A percentile compares a stretch with the other conserved stretches of the same genome.
phyloP scores from a whole-genome alignment of 2,797 vertebrate genomes.

The Anguilla pacifica region DNA sequence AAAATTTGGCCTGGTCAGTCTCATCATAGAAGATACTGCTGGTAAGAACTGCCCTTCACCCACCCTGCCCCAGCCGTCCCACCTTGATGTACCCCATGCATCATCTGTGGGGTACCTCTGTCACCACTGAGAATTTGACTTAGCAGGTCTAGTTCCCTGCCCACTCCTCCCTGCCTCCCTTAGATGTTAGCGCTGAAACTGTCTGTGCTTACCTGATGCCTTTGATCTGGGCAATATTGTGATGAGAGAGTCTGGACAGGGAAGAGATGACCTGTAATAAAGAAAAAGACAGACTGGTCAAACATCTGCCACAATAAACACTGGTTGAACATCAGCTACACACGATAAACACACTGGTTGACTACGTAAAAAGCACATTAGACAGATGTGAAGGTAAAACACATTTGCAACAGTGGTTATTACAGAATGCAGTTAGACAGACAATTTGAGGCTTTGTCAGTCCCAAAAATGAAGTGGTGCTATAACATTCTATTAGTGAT shows the following conservation, averaged over 20 bases:
- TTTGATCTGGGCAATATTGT: conserved; percentile 93
- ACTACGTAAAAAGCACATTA: neutral
- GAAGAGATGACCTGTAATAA: conserved; percentile 89
- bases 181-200: neutral
- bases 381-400: neutral
- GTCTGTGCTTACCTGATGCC: conserved; percentile 85
- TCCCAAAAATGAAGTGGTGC: neutral
- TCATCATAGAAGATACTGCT: neutral
- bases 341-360: neutral
- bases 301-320: neutral
- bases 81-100: neutral
- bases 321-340: neutral
- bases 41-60: neutral
- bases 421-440: neutral
- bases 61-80: neutral
- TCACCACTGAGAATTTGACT: neutral
- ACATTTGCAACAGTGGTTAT: neutral
- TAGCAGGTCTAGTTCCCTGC: neutral
- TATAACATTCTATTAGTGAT: neutral
- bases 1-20: neutral
- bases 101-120: neutral
- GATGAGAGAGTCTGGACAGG: conserved; percentile 89
- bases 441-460: neutral
- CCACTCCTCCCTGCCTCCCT: neutral
- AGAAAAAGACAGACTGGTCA: conserved; percentile 33